Conservation (phyloP, 2,888 invertebrate genomes). For the Chymomyza amoena region DNA sequence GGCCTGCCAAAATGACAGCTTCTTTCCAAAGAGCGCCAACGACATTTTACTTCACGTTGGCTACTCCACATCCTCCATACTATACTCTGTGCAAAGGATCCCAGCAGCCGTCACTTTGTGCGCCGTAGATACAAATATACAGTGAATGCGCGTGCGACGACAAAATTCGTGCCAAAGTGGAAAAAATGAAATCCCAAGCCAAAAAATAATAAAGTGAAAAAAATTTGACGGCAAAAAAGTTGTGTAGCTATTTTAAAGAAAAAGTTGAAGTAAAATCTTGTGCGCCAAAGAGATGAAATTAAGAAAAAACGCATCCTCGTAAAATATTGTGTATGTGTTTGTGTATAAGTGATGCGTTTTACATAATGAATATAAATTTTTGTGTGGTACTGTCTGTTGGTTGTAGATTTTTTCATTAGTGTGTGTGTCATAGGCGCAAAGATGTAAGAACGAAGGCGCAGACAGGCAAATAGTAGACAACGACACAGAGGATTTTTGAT, state of each 20-base stretch:
- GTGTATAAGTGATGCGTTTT: conserved; percentile 8
- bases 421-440: conserved; percentile 8
- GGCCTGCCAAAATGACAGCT: neutral
- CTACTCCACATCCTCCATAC: conserved; percentile 5
- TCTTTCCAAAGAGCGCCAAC: neutral
- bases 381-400: conserved; percentile 20
- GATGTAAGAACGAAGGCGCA: conserved; percentile 19
- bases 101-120: conserved; percentile 64
- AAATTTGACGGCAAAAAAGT: conserved; percentile 31
- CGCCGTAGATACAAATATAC: conserved; percentile 64
- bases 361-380: conserved; percentile 27
- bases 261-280: neutral
- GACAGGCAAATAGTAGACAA: neutral
- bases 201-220: conserved; percentile 52
- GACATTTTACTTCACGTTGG: conserved; percentile 5
- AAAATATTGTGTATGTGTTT: neutral
- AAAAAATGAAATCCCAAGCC: conserved; percentile 22
- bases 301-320: neutral
- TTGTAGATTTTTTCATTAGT: neutral
- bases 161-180: conserved; percentile 32
- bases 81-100: conserved; percentile 34
- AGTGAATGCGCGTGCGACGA: conserved; percentile 68
- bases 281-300: neutral
- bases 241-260: conserved; percentile 41
- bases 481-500: conserved; percentile 35